These are phyloP conservation scores for Caenorhabditis sp. DNA, from an alignment of 2,888 invertebrate species.

Conservation along the genomic window DNA sequence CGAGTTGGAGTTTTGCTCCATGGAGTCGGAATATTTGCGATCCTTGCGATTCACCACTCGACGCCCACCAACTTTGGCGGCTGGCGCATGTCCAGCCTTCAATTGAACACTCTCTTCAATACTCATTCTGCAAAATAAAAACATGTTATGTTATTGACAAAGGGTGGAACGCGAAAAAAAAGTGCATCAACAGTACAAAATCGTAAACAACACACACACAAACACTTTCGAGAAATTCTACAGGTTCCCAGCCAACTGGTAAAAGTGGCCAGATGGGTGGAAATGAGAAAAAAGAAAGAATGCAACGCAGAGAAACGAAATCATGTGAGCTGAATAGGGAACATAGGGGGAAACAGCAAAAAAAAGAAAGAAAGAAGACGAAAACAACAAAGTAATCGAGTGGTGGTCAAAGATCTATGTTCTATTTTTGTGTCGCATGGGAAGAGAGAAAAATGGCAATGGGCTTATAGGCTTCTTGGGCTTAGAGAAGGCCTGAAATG, in stretches of 20 bases:
- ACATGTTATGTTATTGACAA: too few relatives aligned
- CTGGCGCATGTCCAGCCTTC: constrained; percentile 54
- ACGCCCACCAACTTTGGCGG: constrained; percentile 49
- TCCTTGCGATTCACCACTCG: constrained; percentile 48
- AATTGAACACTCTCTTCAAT: constrained; percentile 11
- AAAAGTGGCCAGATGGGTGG: too few relatives aligned
- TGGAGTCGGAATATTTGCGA: constrained; percentile 36
- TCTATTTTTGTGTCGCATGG: too few relatives aligned
- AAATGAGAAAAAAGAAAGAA: neutral
- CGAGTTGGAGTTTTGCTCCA: constrained; percentile 37
- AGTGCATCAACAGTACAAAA: too few relatives aligned
- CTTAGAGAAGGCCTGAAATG: too few relatives aligned
- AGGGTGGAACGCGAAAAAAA: too few relatives aligned
- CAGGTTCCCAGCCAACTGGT: too few relatives aligned
- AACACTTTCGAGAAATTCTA: too few relatives aligned
- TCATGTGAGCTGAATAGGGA: neutral
- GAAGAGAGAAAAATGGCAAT: too few relatives aligned
- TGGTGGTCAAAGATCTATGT: neutral
- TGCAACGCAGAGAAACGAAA: neutral
- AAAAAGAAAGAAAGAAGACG: too few relatives aligned
- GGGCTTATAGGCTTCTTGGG: too few relatives aligned
- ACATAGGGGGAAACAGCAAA: neutral
- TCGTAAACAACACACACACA: too few relatives aligned
- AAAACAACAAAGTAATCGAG: neutral
- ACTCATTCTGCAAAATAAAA: neutral